Base-by-base conservation (phyloP, 2,888 invertebrate genomes). In the Gnatocerus cornutus region DNA sequence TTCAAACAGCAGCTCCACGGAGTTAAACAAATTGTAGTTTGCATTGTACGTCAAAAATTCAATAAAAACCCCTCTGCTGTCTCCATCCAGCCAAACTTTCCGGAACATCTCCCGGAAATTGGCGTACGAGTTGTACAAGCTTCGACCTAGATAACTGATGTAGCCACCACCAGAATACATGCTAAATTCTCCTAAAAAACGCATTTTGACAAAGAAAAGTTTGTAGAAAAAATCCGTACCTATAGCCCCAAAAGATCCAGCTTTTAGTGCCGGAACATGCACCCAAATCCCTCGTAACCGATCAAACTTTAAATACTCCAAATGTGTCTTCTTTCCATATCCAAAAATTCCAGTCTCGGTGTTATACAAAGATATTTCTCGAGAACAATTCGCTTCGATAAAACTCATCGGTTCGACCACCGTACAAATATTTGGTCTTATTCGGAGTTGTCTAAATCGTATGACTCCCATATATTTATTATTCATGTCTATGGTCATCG, bases 151-250 rank as follows among this genome's bases (percentile, higher is more conserved):
- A 6, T 73, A 65, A 5, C 75, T 72, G 7, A 80, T 63, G 68
- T 80, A 82, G 1, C 81, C 82, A 6, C 81, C 81, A n/a, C 77
- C 78, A 8, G 78, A 74, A 69, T 82, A 81, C 1, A 33, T 52
- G 8, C 63, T 75, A 9, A 80, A 71, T 63, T 76, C 61, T 9
- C 81, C 82, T 80, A 55, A 50, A 73, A 72, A 58, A 13, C 16
- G 29, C 16, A 8, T 21, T 13, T 9, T 46, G 13, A n/a, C 30
- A 7, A 37, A 2, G 4, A 8, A 2, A 37, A 37, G 37, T 37
- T 30, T 30, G 30, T 30, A 30, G 37, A n/a, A 37, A 3, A 21
- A 21, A 3, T 21, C 4, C 3, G 8, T 37, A 37, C 37, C 37
- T 4, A n/a, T 37, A 37, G 37, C 7, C 7, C 37, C 37, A 8